Percentiles rank a stretch among this genome's conserved stretches.
Evolutionary conservation across 2,797 vertebrate species (phyloP).

Genomic region (Mus caroli): DNA sequence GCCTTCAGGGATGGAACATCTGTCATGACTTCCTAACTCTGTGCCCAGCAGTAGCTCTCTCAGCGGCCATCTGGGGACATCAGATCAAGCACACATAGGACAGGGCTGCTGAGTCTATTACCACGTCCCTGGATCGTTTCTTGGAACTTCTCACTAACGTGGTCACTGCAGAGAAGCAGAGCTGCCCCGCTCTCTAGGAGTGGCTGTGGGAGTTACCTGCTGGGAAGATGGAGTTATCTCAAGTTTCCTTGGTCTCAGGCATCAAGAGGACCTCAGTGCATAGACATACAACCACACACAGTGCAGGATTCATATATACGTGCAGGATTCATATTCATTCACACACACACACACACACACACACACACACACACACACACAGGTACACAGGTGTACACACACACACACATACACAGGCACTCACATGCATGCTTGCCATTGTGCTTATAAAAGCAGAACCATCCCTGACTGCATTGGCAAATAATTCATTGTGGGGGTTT

Average conservation of each 20-base stretch:
- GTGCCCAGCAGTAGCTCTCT: rapidly evolving
- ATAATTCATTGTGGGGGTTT: background rate
- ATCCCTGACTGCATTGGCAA: background rate
- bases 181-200: rapidly evolving
- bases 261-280: background rate
- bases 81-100: rapidly evolving
- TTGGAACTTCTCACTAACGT: rapidly evolving
- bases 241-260: rapidly evolving
- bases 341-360: too few relatives aligned
- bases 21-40: rapidly evolving
- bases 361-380: background rate
- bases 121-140: rapidly evolving
- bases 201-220: background rate
- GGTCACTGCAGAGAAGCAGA: background rate
- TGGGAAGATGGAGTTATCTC: background rate
- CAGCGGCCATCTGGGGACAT: rapidly evolving
- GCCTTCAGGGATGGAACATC: too few relatives aligned
- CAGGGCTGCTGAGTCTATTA: rapidly evolving
- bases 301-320: too few relatives aligned
- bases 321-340: too few relatives aligned
- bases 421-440: background rate
- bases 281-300: background rate
- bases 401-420: too few relatives aligned
- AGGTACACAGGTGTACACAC: too few relatives aligned
- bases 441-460: background rate